Conservation (phyloP, 2,888 invertebrate genomes). For the Ferrisia virgata region DNA sequence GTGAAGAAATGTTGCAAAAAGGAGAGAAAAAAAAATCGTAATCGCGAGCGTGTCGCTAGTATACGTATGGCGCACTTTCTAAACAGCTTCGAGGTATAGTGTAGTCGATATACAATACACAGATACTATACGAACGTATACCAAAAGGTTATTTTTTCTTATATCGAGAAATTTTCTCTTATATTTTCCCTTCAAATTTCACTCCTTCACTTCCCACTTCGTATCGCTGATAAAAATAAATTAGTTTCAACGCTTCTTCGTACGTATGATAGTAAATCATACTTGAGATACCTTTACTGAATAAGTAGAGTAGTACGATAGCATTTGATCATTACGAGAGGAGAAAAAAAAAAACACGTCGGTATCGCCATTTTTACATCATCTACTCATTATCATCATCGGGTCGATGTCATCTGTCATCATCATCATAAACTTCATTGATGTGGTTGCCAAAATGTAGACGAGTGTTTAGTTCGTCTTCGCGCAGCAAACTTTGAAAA, state of each 20-base stretch:
- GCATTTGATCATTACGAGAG: too few species aligned
- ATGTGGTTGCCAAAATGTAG: too few species aligned
- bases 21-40: neutral
- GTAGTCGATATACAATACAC: neutral
- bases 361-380: too few species aligned
- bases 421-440: too few species aligned
- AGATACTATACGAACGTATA: neutral
- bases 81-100: neutral
- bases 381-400: too few species aligned
- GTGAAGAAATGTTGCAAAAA: neutral
- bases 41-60: neutral
- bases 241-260: neutral
- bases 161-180: neutral
- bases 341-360: too few species aligned
- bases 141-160: neutral
- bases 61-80: neutral
- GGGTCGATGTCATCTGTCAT: too few species aligned
- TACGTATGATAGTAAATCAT: neutral
- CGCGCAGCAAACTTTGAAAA: too few species aligned
- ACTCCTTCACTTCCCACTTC: too few species aligned
- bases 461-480: too few species aligned
- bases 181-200: neutral
- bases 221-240: constrained; percentile 5
- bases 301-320: too few species aligned
- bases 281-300: too few species aligned